Conservation (phyloP, 2,888 invertebrate species). For the Alloplasta piceator region DNA sequence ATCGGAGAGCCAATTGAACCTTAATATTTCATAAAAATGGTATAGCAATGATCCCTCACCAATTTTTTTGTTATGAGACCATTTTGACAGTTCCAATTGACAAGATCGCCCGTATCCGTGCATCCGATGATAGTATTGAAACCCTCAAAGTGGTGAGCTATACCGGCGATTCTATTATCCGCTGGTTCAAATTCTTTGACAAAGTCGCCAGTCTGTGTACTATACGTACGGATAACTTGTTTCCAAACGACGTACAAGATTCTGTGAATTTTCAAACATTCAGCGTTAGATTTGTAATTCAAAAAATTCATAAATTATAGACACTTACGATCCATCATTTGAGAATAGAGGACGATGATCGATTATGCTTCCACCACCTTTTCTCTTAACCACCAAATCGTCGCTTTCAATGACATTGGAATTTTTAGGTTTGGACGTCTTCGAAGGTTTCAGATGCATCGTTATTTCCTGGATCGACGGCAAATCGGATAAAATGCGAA, state of each 20-base stretch:
- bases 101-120: conserved; percentile 85
- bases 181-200: conserved; percentile 86
- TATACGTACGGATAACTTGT: conserved; percentile 86
- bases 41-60: conserved; percentile 76
- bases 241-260: conserved; percentile 86
- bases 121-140: conserved; percentile 85
- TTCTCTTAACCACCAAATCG: conserved; percentile 84
- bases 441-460: conserved; percentile 56
- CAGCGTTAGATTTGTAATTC: conserved; percentile 38
- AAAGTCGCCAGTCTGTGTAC: conserved; percentile 87
- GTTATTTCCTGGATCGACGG: neutral
- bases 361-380: conserved; percentile 87
- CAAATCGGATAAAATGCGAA: too few relatives aligned
- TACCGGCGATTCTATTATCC: conserved; percentile 84
- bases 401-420: conserved; percentile 72
- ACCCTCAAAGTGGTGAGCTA: conserved; percentile 83
- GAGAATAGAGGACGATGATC: conserved; percentile 87
- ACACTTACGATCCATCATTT: conserved; percentile 86
- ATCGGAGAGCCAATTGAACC: neutral
- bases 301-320: conserved; percentile 22
- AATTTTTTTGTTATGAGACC: conserved; percentile 84
- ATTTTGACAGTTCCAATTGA: conserved; percentile 85
- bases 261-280: conserved; percentile 82
- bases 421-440: conserved; percentile 53
- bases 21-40: neutral